Base-by-base conservation (phyloP, 2,888 invertebrate genomes). In the Spicauda simplicius region DNA sequence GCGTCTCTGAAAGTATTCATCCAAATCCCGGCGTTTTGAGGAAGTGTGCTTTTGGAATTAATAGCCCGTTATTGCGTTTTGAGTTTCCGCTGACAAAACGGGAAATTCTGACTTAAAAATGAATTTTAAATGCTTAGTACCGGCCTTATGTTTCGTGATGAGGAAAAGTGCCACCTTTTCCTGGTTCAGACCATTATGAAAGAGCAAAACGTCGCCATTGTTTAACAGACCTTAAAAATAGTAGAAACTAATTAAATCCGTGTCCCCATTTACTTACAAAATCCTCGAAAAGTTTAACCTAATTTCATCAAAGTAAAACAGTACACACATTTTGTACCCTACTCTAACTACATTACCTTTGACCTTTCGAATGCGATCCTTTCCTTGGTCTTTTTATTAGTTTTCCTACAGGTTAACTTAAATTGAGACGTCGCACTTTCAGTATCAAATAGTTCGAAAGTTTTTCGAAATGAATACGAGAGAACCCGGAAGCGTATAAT, bases 1-100 rank as follows among this genome's bases (percentile, higher is more conserved):
- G 64, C 8, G 69, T 48, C 16, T 48, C 8, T 48, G 56, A 61
- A 10, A 71, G 61, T 41, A 65, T 69, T 50, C 45, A 25, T 0
- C 68, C 66, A 3, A 45, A 58, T 58, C 25, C n/a, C 14, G 14
- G 14, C 7, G 6, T 20, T 37, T 16, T 37, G 3, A 45, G 1
- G 18, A 58, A 58, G 58, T 45, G 19, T 45, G 58, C 41, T 20
- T n/a, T 58, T 58, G n/a, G 19, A 20, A 41, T 41, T 58, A 45
- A 58, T 45, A 37, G 19, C 12, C 20, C 45, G 53, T 69, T 14
- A 68, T 58, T 58, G 45, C 45, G 45, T 41, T 57, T 14, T 5
- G 14, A 12, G 41, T 41, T 20, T 57, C 57, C 12, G 4, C 16
- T 48, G 48, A 48, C n/a, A 16, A 48, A 16, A 48, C 7, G 16